phyloP scores from a whole-genome alignment of 2,113 vertebrate genomes.

The Psilopsiagon aymara region DNA sequence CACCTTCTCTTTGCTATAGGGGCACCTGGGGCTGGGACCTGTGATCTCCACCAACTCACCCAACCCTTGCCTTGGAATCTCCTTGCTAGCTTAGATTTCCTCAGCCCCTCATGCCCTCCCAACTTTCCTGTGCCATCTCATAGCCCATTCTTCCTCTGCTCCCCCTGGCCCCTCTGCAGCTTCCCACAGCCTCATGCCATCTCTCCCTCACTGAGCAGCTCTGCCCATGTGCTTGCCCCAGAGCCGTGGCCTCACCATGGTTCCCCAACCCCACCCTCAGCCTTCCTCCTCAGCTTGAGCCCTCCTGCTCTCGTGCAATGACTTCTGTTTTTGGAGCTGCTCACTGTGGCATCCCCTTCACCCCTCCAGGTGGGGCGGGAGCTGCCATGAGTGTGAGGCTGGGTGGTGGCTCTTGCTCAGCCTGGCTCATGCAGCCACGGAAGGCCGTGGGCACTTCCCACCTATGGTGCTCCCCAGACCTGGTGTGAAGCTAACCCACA shows the following conservation, averaged over 20 bases:
- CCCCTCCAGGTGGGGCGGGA: too few relatives aligned
- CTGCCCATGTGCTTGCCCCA: rapidly evolving
- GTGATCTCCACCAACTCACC: background rate
- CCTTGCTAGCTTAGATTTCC: background rate
- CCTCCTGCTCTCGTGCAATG: rapidly evolving
- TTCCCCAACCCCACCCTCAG: rapidly evolving
- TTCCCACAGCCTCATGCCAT: rapidly evolving
- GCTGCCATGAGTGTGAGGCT: rapidly evolving
- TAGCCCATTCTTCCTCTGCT: background rate
- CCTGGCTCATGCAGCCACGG: rapidly evolving
- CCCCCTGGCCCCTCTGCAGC: background rate
- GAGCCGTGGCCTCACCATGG: rapidly evolving
- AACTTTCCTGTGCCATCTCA: background rate
- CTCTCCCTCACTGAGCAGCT: rapidly evolving
- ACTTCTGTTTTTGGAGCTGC: background rate
- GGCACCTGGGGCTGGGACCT: background rate
- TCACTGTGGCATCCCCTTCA: rapidly evolving
- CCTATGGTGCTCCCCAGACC: rapidly evolving
- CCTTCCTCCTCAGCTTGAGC: background rate
- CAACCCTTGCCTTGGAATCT: background rate
- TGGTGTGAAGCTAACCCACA: rapidly evolving
- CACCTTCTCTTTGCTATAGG: background rate
- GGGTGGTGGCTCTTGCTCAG: rapidly evolving
- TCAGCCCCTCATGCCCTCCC: background rate
- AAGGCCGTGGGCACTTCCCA: rapidly evolving